Evolutionary conservation across 2,888 invertebrate genomes (phyloP).

Genomic region (Zhuqinia jingwanae): DNA sequence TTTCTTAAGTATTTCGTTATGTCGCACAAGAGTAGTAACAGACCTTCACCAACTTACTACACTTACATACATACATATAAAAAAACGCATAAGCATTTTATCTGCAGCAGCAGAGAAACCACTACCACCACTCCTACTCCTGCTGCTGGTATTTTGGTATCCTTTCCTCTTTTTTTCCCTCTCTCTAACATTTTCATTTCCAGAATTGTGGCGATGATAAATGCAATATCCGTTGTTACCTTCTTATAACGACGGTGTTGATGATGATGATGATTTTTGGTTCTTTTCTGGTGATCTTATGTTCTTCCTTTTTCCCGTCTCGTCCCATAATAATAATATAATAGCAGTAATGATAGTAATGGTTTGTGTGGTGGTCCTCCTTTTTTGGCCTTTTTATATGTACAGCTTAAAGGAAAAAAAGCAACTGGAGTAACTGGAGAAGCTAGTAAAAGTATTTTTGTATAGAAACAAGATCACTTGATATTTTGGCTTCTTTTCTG

Average conservation of each 20-base stretch:
- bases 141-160: too few relatives aligned
- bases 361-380: constrained; percentile 5
- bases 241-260: constrained; percentile 30
- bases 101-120: neutral
- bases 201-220: constrained; percentile 79
- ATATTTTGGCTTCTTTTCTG: constrained; percentile 58
- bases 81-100: neutral
- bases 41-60: neutral
- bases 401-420: constrained; percentile 45
- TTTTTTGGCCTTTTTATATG: constrained; percentile 10
- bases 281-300: constrained; percentile 39
- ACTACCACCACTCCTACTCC: neutral
- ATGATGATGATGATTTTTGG: constrained; percentile 28
- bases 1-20: constrained; percentile 33
- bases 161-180: constrained; percentile 44
- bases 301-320: constrained; percentile 54
- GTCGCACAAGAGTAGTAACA: neutral
- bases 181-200: constrained; percentile 78
- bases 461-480: constrained; percentile 34
- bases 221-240: constrained; percentile 79
- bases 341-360: constrained; percentile 47
- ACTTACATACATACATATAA: constrained; percentile 7
- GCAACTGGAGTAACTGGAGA: constrained; percentile 14
- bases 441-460: constrained; percentile 46
- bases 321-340: constrained; percentile 55